phyloP scores from a whole-genome alignment of 2,797 vertebrate species.

The Rhynchonycteris naso region DNA sequence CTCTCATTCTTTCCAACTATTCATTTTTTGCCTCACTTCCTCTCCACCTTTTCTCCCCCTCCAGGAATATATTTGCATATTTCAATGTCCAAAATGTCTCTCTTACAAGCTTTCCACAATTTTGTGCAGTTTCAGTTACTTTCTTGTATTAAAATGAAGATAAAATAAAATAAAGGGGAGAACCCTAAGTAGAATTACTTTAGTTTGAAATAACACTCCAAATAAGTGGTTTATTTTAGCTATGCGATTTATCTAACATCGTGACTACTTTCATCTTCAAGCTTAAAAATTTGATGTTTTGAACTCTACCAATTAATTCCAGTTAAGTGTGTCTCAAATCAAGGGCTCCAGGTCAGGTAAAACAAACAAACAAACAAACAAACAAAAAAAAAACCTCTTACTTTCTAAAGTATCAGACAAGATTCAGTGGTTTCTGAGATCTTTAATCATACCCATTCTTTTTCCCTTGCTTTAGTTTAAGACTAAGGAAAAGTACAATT shows the following conservation, averaged over 20 bases:
- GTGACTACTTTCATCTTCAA: background rate
- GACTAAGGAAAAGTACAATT: background rate
- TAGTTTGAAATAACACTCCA: background rate
- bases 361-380: background rate
- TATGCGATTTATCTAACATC: background rate
- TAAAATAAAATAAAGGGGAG: background rate
- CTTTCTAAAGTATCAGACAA: background rate
- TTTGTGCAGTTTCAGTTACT: background rate
- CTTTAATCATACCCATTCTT: background rate
- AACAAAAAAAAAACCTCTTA: background rate
- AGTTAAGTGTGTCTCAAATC: background rate
- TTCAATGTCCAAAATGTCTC: background rate
- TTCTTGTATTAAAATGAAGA: background rate
- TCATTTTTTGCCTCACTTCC: background rate
- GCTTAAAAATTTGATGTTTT: background rate
- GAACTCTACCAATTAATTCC: conserved; percentile 21
- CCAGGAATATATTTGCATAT: background rate
- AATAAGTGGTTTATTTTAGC: background rate
- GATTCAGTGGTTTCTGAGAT: background rate
- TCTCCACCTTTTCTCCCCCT: background rate
- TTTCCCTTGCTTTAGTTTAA: background rate
- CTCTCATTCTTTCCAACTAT: background rate
- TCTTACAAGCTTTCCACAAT: background rate
- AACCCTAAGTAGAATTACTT: background rate
- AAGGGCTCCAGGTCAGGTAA: background rate